phyloP scores from a whole-genome alignment of 2,113 vertebrate species.

The Cephalopterus ornatus region DNA sequence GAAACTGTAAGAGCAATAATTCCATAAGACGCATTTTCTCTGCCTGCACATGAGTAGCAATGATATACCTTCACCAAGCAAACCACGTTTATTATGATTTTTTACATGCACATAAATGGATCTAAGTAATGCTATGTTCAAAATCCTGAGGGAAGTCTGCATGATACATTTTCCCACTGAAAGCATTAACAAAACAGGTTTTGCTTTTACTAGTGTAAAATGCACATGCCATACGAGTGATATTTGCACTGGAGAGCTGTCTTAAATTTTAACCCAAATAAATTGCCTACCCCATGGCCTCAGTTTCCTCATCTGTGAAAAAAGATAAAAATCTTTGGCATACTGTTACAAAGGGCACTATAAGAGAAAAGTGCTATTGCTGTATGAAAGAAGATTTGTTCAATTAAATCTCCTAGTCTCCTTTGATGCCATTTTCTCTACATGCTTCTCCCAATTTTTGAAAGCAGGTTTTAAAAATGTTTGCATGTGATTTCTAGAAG shows the following conservation, averaged over 20 bases:
- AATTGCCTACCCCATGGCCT: not conserved
- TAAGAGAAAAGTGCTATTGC: not conserved
- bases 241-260: not conserved
- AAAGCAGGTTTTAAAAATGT: not conserved
- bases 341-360: not conserved
- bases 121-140: not conserved
- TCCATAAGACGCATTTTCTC: not conserved
- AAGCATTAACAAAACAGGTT: not conserved
- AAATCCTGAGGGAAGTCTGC: not conserved
- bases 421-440: not conserved
- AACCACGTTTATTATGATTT: not conserved
- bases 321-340: not conserved
- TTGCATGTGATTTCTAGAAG: not conserved
- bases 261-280: not conserved
- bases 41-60: not conserved
- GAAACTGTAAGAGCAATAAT: not conserved
- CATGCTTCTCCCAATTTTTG: not conserved
- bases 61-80: not conserved
- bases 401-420: not conserved
- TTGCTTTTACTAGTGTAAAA: not conserved
- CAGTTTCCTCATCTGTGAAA: not conserved
- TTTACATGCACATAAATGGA: not conserved
- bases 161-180: not conserved
- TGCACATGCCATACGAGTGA: not conserved
- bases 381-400: not conserved